A percentile compares a stretch with the other conserved stretches of the same genome.
Conservation (phyloP, 2,888 invertebrate species). For the Steromphala cineraria region DNA sequence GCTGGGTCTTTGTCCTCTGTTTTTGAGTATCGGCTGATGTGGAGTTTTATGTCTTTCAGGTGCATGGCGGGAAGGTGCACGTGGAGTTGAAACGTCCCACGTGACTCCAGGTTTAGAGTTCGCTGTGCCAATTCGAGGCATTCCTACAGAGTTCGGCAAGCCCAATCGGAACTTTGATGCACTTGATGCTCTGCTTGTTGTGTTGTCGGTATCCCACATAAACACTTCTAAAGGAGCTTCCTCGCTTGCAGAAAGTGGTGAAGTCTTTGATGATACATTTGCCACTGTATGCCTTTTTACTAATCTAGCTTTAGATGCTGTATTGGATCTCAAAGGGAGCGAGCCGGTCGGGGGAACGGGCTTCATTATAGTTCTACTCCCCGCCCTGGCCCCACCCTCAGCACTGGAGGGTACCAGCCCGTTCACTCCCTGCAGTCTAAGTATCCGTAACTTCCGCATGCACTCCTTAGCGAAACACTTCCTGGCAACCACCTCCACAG, state of each 20-base stretch:
- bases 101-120: neutral
- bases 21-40: conserved; percentile 13
- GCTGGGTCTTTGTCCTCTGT: neutral
- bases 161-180: neutral
- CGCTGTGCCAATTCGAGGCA: neutral
- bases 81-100: conserved; percentile 10
- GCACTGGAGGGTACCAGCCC: too few species aligned
- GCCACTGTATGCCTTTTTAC: neutral
- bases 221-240: neutral
- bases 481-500: conserved; percentile 47
- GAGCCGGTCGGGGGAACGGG: neutral
- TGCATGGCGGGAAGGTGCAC: neutral
- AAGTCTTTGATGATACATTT: neutral
- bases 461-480: conserved; percentile 46
- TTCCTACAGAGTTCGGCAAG: neutral
- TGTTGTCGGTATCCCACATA: conserved; percentile 26
- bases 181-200: neutral
- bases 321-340: neutral
- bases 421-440: conserved; percentile 34
- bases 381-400: too few species aligned
- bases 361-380: too few species aligned
- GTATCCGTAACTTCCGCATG: conserved; percentile 49
- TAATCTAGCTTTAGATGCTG: neutral
- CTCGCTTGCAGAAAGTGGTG: neutral
- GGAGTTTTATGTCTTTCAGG: neutral